Evolutionary conservation across 1,140 invertebrate species (phyloP).

Genomic region (Sesamia nonagrioides): DNA sequence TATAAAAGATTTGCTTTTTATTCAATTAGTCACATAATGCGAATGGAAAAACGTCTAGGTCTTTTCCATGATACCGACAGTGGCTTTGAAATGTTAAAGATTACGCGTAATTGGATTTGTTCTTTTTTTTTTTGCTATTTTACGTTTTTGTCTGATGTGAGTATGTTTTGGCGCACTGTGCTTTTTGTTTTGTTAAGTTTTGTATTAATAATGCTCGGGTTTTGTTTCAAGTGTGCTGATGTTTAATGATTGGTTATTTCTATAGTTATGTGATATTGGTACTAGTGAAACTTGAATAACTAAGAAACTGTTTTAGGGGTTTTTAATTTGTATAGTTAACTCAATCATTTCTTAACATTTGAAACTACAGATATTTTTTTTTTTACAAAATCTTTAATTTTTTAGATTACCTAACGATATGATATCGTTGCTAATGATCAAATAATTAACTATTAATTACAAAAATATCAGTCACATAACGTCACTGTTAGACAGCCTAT

Average conservation of each 20-base stretch:
- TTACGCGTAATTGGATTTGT: slow-evolving; percentile 47
- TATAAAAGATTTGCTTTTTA: slow-evolving; percentile 68
- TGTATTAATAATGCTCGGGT: not conserved
- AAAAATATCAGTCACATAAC: no score
- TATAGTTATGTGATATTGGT: not conserved
- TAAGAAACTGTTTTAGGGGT: no score
- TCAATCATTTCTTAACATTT: no score
- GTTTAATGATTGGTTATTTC: not conserved
- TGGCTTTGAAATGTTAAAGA: slow-evolving; percentile 49
- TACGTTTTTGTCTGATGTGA: slow-evolving; percentile 30
- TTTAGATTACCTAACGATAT: no score
- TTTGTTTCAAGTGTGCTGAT: not conserved
- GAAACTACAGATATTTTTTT: no score
- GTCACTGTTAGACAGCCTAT: no score
- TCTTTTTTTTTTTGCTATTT: slow-evolving; percentile 38
- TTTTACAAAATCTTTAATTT: no score
- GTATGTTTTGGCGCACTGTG: slow-evolving; percentile 30
- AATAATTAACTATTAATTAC: no score
- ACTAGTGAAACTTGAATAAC: no score
- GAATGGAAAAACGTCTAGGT: slow-evolving; percentile 51
- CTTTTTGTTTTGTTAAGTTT: slow-evolving; percentile 27
- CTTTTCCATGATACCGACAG: slow-evolving; percentile 48
- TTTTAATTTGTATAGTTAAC: no score
- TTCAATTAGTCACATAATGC: slow-evolving; percentile 74
- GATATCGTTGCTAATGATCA: no score